These are phyloP conservation scores for Nomada fabriciana DNA, from an alignment of 2,888 invertebrate species.

Conservation along the genomic window DNA sequence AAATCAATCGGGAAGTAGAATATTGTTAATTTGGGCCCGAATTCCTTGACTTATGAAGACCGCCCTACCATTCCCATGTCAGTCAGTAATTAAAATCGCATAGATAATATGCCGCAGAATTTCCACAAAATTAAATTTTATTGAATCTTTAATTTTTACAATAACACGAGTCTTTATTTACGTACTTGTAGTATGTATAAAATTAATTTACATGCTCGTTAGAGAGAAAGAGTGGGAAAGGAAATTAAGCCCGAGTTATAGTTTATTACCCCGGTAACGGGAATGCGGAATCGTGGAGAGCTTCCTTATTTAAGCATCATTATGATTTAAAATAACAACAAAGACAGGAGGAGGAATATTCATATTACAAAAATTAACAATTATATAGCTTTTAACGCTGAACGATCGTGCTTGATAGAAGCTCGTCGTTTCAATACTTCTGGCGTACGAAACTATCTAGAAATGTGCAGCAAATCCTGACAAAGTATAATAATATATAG, in stretches of 20 bases:
- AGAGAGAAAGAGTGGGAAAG: constrained; percentile 49
- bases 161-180: constrained; percentile 58
- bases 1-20: too few relatives aligned
- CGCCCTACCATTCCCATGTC: too few relatives aligned
- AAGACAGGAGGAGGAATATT: constrained; percentile 36
- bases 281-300: constrained; percentile 37
- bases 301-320: constrained; percentile 50
- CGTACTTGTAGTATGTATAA: constrained; percentile 58
- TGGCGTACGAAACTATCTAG: constrained; percentile 57
- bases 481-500: constrained; percentile 54
- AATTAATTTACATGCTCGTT: constrained; percentile 68
- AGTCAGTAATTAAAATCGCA: too few relatives aligned
- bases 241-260: constrained; percentile 64
- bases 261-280: constrained; percentile 43
- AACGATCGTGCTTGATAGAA: constrained; percentile 33
- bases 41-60: too few relatives aligned
- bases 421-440: constrained; percentile 11
- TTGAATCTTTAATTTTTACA: constrained; percentile 59
- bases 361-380: constrained; percentile 68
- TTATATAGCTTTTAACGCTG: constrained; percentile 53
- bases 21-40: too few relatives aligned
- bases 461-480: constrained; percentile 59
- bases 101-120: background rate
- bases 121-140: constrained; percentile 44
- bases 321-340: constrained; percentile 66